Evolutionary conservation across 53 echinoderm and acorn worm species (phyloP).

Genomic region (Echinometra lucunter): DNA sequence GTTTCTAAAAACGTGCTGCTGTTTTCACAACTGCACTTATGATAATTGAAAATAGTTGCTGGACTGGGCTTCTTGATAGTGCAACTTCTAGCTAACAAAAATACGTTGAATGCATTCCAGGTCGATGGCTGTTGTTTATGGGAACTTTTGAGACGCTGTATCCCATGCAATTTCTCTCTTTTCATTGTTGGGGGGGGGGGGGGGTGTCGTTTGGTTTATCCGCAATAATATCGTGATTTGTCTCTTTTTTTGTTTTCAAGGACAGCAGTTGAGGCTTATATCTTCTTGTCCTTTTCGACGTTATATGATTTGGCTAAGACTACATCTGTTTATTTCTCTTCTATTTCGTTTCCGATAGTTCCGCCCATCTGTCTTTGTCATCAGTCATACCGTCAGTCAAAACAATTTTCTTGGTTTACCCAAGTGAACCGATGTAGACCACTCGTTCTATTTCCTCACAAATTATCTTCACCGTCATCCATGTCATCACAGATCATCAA

Average conservation of each 20-base stretch:
- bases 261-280: too few relatives aligned
- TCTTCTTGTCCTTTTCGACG: too few relatives aligned
- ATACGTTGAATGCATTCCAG: background rate
- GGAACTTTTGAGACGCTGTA: background rate
- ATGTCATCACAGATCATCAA: background rate
- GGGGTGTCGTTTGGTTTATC: too few relatives aligned
- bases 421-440: too few relatives aligned
- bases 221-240: too few relatives aligned
- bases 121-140: background rate
- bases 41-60: background rate
- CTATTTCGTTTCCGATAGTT: background rate
- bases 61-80: background rate
- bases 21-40: background rate
- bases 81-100: background rate
- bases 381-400: too few relatives aligned
- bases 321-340: background rate
- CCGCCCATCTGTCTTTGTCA: too few relatives aligned
- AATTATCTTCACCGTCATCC: background rate
- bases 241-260: too few relatives aligned
- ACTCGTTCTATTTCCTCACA: too few relatives aligned
- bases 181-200: too few relatives aligned
- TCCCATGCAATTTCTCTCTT: slow-evolving; percentile 5
- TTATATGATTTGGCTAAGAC: too few relatives aligned
- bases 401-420: too few relatives aligned
- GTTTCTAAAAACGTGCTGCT: background rate